phyloP scores from a whole-genome alignment of 1,140 invertebrate species.

The Homalodisca vitripennis region DNA sequence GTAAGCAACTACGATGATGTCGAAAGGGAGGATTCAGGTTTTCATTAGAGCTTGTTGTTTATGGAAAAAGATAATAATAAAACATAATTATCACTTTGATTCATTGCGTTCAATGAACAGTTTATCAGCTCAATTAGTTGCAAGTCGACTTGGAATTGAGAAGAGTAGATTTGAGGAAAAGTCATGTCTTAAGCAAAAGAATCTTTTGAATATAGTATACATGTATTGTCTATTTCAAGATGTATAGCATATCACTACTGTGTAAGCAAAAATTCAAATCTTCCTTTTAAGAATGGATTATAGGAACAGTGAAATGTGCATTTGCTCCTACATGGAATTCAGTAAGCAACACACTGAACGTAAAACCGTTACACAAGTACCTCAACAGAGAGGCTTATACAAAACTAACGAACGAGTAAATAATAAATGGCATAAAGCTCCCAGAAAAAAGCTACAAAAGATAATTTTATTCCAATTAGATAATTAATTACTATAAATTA shows the following conservation, averaged over 20 bases:
- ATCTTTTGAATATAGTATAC: slow-evolving; percentile 5
- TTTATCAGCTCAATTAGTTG: not conserved
- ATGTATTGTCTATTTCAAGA: not conserved
- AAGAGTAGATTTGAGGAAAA: not conserved
- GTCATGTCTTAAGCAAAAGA: not conserved
- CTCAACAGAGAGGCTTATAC: no score
- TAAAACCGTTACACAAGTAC: no score
- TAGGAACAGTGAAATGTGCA: not conserved
- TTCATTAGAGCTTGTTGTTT: slow-evolving; percentile 7
- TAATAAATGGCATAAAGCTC: no score
- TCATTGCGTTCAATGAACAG: not conserved
- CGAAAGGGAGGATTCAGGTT: not conserved
- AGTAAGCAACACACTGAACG: no score
- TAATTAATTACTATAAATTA: no score
- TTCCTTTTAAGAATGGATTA: not conserved
- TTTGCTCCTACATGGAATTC: no score
- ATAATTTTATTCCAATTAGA: no score
- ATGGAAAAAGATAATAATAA: not conserved
- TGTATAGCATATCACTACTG: not conserved
- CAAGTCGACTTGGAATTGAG: not conserved
- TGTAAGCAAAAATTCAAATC: not conserved
- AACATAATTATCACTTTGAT: not conserved
- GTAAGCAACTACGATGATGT: not conserved
- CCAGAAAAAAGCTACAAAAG: no score
- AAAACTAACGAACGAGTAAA: no score